Conservation (phyloP, 1,140 invertebrate genomes). For the Cyclina sinensis region DNA sequence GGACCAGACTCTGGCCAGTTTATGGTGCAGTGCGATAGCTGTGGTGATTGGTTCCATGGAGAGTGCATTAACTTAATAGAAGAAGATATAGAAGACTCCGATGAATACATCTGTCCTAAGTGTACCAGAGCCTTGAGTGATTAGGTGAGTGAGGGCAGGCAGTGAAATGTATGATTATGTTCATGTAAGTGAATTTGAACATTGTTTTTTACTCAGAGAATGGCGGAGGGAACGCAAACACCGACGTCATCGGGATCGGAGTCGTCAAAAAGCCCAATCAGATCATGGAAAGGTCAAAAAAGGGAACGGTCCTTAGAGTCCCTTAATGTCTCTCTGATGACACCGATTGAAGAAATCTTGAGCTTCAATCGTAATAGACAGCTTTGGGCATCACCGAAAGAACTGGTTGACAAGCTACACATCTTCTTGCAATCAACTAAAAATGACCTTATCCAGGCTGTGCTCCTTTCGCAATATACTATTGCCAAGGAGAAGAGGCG, state of each 20-base stretch:
- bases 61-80: too few relatives aligned
- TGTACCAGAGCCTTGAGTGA: not conserved
- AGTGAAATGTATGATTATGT: not conserved
- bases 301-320: not conserved
- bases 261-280: too few relatives aligned
- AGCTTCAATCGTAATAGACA: not conserved
- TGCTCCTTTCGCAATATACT: not conserved
- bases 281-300: not conserved
- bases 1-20: not conserved
- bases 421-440: not conserved
- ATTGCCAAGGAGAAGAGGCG: too few relatives aligned
- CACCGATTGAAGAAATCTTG: not conserved
- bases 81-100: not conserved
- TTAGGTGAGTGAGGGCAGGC: not conserved
- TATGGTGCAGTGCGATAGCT: conserved; percentile 4
- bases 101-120: not conserved
- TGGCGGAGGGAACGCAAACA: not conserved
- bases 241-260: not conserved
- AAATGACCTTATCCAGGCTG: not conserved
- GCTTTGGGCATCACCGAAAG: too few relatives aligned
- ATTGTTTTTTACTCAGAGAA: not conserved
- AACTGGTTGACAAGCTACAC: not conserved
- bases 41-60: too few relatives aligned
- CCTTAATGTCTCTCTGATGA: not conserved
- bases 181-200: not conserved